Evolutionary conservation across 2,797 vertebrate genomes (phyloP), one percentile per base, ranked within the genome.

Genomic region (Geotria australis): DNA sequence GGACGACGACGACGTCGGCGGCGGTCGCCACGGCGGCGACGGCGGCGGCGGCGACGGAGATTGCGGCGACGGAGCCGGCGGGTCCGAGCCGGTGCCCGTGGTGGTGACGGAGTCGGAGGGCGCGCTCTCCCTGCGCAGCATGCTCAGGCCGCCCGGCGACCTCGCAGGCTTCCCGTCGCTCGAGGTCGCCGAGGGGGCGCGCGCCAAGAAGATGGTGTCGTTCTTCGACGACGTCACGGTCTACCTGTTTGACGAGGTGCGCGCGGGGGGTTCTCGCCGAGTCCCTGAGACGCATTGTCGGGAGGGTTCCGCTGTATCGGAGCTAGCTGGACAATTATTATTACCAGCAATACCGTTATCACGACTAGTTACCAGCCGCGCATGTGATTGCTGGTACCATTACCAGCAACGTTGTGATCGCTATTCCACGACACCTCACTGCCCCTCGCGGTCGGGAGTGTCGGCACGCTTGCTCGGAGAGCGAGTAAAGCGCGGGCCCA

Each of bases 191-290:
- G 76, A 79, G 10, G 76, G 81, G 63, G 77, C 80, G 5, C 68
- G 69, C 64, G 83, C 77, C 73, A 94, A 77, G 70, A 98, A 93
- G 66, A 84, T 79, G 0, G 91, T 98, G 63, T 86, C 86, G 24
- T 98, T 98, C 67, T 96, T 80, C 1, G 86, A 95, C 1, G 82
- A 94, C 0, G 89, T 96, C 63, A 98, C 91, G 1, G 79, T 95
- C 67, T 93, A 88, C 68, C 72, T 98, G 67, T 98, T 96, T 1
- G 85, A 98, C 68, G 84, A 96, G 78, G 91, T 98, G 64, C 62
- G 72, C 8, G 5, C 2, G 1, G 53, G n/a, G n/a, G n/a, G n/a
- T n/a, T n/a, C 56, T 15, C 13, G 24, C 24, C 24, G 24, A 38
- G 24, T 38, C 24, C 24, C 24, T n/a, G 5, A 38, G 24, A 5